phyloP scores from a whole-genome alignment of 2,888 invertebrate species.

The Eumacrocentrus americanus region DNA sequence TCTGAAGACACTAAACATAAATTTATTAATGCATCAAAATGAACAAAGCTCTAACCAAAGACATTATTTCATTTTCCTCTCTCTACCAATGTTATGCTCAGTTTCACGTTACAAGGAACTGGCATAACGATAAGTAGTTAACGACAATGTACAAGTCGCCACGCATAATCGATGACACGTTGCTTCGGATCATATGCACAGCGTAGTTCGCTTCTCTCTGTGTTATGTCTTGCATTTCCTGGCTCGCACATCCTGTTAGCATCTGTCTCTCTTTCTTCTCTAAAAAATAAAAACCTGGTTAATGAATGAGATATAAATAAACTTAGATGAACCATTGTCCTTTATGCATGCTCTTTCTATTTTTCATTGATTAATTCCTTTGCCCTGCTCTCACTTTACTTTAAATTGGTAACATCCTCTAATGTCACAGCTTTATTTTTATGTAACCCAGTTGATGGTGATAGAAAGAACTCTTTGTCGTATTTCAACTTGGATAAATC shows the following conservation, averaged over 20 bases:
- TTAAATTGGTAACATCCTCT: not conserved
- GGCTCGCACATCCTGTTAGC: conserved; percentile 8
- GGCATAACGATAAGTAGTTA: conserved; percentile 8
- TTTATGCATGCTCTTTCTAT: not conserved
- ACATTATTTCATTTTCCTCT: not conserved
- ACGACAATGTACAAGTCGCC: conserved; percentile 12
- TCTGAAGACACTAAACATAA: not conserved
- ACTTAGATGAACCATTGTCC: not conserved
- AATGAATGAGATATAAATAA: conserved; percentile 5
- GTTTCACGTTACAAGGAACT: not conserved
- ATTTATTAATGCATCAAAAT: not conserved
- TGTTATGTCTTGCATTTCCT: conserved; percentile 19
- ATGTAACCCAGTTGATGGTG: not conserved
- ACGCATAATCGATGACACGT: conserved; percentile 22
- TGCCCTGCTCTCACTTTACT: not conserved
- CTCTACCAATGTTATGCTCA: conserved; percentile 1
- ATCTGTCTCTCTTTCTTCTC: conserved; percentile 1
- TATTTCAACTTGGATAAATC: too few species aligned
- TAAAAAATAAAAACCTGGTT: not conserved
- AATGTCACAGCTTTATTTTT: not conserved
- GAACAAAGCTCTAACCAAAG: not conserved
- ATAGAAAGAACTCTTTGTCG: not conserved
- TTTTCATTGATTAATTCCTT: too few species aligned
- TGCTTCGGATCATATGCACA: conserved; percentile 21
- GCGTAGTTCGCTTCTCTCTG: conserved; percentile 14